Conservation (phyloP, 2,113 vertebrate species). For the Neolamprologus caudopunctatus region DNA sequence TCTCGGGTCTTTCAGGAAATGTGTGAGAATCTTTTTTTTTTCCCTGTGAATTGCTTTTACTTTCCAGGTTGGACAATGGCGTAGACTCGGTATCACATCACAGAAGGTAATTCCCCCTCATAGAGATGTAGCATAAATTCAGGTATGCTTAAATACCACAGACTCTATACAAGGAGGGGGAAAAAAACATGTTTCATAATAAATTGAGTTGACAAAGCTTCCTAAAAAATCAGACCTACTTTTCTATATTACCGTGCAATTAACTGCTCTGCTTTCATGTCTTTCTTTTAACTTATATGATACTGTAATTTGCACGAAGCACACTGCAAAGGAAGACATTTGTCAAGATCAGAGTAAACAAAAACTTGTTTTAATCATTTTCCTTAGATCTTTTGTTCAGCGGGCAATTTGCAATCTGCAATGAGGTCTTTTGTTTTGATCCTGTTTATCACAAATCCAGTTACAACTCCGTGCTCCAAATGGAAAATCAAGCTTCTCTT, state of each 20-base stretch:
- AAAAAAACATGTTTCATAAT: not conserved
- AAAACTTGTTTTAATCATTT: conserved; percentile 4
- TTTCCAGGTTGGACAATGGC: conserved; percentile 11
- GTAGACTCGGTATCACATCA: conserved; percentile 12
- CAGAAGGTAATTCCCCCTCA: not conserved
- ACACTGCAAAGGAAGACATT: not conserved
- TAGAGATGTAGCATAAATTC: not conserved
- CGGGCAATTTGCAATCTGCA: not conserved
- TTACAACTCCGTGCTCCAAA: not conserved
- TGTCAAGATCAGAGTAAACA: conserved; percentile 23
- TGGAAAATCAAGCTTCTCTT: conserved; percentile 22
- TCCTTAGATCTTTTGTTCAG: conserved; percentile 12
- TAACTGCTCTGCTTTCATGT: not conserved
- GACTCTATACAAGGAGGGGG: not conserved
- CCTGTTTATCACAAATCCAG: conserved; percentile 23
- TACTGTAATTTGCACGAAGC: not conserved
- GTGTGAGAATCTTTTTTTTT: conserved; percentile 17
- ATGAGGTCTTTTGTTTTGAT: conserved; percentile 23
- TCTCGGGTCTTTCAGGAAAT: conserved; percentile 10
- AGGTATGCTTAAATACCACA: not conserved
- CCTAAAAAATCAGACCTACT: not conserved
- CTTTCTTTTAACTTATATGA: not conserved
- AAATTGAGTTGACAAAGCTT: not conserved
- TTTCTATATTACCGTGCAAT: not conserved
- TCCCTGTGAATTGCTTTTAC: conserved; percentile 23